phyloP scores from a whole-genome alignment of 2,797 vertebrate genomes.

The Masticophis lateralis region DNA sequence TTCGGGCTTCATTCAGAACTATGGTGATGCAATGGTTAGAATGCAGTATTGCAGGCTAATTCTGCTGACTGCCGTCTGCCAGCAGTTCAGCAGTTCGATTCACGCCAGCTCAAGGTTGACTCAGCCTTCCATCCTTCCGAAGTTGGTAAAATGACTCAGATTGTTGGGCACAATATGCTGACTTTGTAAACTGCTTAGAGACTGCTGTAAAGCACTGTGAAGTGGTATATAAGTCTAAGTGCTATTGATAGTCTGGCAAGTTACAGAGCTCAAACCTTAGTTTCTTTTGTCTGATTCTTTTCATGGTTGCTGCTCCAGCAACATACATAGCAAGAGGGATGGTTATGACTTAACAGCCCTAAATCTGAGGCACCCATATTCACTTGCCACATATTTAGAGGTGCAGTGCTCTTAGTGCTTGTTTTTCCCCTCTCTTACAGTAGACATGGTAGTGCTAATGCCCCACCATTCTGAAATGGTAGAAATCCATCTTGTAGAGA shows the following conservation, averaged over 20 bases:
- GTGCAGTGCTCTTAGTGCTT: not conserved
- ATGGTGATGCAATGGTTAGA: not conserved
- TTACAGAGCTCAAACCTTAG: not conserved
- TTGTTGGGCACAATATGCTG: not conserved
- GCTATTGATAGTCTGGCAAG: not conserved
- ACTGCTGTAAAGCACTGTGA: not conserved
- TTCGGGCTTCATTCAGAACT: fast-evolving
- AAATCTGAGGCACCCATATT: not conserved
- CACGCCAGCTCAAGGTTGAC: not conserved
- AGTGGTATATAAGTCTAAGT: not conserved
- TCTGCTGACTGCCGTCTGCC: not conserved
- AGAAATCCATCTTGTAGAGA: not conserved
- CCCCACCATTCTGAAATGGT: not conserved
- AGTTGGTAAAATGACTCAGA: not conserved
- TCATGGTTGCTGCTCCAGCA: not conserved
- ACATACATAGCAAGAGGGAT: not conserved
- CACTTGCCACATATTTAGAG: not conserved
- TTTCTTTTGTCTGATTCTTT: not conserved
- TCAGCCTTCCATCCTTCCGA: not conserved
- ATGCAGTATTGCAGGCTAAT: not conserved
- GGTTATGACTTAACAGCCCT: not conserved
- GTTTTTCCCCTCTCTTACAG: not conserved
- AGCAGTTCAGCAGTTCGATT: not conserved
- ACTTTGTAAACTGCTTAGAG: not conserved
- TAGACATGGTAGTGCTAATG: not conserved